Percentiles rank a stretch among this genome's conserved stretches.
Evolutionary conservation across 2,888 invertebrate species (phyloP).

Genomic region (Drosophila sordidula): DNA sequence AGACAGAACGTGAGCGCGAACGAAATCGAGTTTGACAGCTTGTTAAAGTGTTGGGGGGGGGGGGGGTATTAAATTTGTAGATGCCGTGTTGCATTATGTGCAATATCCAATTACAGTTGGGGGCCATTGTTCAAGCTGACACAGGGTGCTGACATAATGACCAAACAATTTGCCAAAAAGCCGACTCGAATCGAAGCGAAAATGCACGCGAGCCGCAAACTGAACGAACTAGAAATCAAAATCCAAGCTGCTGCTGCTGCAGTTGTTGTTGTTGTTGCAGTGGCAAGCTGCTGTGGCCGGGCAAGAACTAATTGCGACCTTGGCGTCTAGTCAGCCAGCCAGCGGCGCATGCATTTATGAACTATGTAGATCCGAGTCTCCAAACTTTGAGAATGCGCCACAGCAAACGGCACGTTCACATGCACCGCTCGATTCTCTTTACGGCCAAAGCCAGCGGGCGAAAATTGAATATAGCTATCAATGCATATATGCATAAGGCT

Average conservation of each 20-base stretch:
- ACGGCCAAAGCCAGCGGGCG: conserved; percentile 8
- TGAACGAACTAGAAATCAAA: conserved; percentile 39
- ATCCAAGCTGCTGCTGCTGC: conserved; percentile 25
- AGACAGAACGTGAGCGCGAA: conserved; percentile 18
- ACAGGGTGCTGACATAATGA: conserved; percentile 66
- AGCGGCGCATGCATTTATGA: conserved; percentile 56
- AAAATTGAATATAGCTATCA: conserved; percentile 22
- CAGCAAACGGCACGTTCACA: conserved; percentile 56
- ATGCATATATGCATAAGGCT: conserved; percentile 17
- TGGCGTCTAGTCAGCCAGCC: conserved; percentile 41
- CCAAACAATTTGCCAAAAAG: conserved; percentile 62
- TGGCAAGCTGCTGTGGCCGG: conserved; percentile 38
- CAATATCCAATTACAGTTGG: conserved; percentile 50
- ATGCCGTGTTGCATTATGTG: conserved; percentile 24
- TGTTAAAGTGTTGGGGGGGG: conserved; percentile 9
- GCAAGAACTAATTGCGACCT: conserved; percentile 78
- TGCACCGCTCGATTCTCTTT: conserved; percentile 18
- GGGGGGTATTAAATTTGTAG: not conserved
- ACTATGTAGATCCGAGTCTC: conserved; percentile 54
- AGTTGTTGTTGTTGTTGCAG: conserved; percentile 33
- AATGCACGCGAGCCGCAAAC: conserved; percentile 2
- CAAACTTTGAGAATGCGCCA: conserved; percentile 41
- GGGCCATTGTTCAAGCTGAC: conserved; percentile 42
- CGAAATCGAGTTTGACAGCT: conserved; percentile 17
- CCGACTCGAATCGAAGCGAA: conserved; percentile 8